Evolutionary conservation across 2,888 invertebrate species (phyloP), one percentile per base, ranked within the genome.

Genomic region (Caenorhabditis japonica): DNA sequence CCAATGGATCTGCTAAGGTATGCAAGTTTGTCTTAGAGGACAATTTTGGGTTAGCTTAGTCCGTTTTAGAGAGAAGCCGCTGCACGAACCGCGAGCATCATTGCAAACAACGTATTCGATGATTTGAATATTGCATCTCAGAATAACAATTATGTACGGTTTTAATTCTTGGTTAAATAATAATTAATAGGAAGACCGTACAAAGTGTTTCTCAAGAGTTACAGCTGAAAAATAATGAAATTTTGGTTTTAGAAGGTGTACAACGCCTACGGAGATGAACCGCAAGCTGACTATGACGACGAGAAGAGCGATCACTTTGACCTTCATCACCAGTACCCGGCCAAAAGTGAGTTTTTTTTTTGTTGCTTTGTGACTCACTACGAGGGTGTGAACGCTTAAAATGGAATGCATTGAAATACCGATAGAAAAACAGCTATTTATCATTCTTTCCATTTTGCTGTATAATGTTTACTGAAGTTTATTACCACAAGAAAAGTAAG

Each of bases 1-100:
- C 73, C 13, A 74, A 68, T 36, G 66, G 60, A 51, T 47, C 60
- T 39, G 60, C 60, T 1, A 73, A 73, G 66, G 73, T 66, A 44
- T 46, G 15, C 23, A 41, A 4, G 4, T 12, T 23, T 44, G 38
- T 34, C 33, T 34, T n/a, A n/a, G 34, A 15, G 21, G 25, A 30
- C 12, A 10, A 17, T 4, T 5, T 17, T n/a, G 34, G 68, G 58
- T 38, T 21, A 38, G 43, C 41, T 66, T 39, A 10, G 53, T 39
- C 39, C 39, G 46, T 59, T 72, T 59, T 58, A 72, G 72, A 64
- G 46, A 33, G n/a, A 41, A 21, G 72, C 73, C 7, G 73, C 66
- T n/a, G 44, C 47, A 21, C 49, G 49, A 30, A 61, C 73, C 12
- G 66, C 59, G 25, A 53, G 58, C 33, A 39, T 60, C 38, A 39